phyloP scores from a whole-genome alignment of 2,113 vertebrate species.

The Apaloderma vittatum region DNA sequence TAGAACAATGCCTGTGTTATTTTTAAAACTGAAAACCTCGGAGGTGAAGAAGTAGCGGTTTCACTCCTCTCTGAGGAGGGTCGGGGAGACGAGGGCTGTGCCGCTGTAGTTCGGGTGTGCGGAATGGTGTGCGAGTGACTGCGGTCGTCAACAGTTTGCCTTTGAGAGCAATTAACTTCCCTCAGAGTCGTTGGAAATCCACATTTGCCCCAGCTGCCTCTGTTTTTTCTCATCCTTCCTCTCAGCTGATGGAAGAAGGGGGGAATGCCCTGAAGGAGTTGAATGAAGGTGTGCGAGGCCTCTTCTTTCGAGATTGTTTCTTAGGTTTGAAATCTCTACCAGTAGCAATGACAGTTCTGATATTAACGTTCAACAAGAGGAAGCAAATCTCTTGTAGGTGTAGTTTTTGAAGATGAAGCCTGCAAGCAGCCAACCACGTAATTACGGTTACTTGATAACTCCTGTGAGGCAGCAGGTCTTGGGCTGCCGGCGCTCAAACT shows the following conservation, averaged over 20 bases:
- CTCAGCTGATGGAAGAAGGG: neutral
- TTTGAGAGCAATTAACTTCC: neutral
- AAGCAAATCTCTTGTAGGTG: neutral
- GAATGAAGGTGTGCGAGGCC: neutral
- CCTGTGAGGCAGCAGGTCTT: neutral
- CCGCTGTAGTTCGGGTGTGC: accelerated
- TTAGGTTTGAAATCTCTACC: neutral
- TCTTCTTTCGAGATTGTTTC: neutral
- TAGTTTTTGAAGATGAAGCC: neutral
- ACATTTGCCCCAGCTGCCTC: neutral
- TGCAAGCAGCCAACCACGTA: neutral
- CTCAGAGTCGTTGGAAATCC: neutral
- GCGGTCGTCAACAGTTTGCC: neutral
- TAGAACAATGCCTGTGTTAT: accelerated
- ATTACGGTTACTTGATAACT: neutral
- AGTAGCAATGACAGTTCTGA: neutral
- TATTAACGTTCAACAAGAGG: neutral
- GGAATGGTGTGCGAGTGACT: neutral
- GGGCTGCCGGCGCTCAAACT: neutral
- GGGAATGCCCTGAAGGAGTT: neutral
- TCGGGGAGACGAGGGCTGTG: neutral
- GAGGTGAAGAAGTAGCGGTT: neutral
- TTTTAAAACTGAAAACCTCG: neutral
- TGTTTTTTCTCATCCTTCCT: neutral
- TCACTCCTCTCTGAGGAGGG: accelerated